A percentile compares a stretch with the other conserved stretches of the same genome.
Conservation (phyloP, 2,113 vertebrate genomes). For the Podarcis cretensis region DNA sequence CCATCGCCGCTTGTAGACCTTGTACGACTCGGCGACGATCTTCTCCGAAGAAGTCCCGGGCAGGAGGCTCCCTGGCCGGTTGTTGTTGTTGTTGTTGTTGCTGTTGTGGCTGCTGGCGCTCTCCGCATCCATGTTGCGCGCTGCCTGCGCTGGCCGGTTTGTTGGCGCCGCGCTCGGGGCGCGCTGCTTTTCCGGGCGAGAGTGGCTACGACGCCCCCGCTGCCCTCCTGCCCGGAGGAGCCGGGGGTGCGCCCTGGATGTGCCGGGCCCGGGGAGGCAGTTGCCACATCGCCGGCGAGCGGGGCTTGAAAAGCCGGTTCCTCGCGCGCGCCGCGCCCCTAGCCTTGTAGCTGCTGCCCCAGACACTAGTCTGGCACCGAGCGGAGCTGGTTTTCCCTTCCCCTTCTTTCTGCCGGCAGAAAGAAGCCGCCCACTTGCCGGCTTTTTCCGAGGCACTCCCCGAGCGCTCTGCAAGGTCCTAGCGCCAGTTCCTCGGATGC, state of each 20-base stretch:
- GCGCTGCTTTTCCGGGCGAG: too few species aligned
- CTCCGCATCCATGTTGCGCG: not conserved
- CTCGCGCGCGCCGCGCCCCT: accelerated
- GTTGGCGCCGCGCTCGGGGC: too few species aligned
- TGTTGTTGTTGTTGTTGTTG: too few species aligned
- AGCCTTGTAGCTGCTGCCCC: not conserved
- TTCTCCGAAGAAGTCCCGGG: not conserved
- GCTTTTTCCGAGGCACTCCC: not conserved
- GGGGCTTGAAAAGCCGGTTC: not conserved
- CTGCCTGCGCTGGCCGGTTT: too few species aligned
- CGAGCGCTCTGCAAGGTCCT: not conserved
- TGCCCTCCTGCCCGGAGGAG: not conserved
- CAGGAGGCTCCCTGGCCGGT: not conserved
- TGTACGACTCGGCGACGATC: constrained; percentile 28
- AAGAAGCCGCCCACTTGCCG: too few species aligned
- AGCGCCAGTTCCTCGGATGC: not conserved
- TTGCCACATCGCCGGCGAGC: not conserved
- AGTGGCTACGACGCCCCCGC: not conserved
- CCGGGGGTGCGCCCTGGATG: not conserved
- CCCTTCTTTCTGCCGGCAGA: too few species aligned
- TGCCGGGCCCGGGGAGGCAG: too few species aligned
- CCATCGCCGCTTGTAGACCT: constrained; percentile 83
- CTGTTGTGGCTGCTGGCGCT: not conserved
- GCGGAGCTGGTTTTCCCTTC: too few species aligned
- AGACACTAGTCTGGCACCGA: too few species aligned